These are phyloP conservation scores for Callimorpha dominula DNA, from an alignment of 2,888 invertebrate species.

Conservation along the genomic window DNA sequence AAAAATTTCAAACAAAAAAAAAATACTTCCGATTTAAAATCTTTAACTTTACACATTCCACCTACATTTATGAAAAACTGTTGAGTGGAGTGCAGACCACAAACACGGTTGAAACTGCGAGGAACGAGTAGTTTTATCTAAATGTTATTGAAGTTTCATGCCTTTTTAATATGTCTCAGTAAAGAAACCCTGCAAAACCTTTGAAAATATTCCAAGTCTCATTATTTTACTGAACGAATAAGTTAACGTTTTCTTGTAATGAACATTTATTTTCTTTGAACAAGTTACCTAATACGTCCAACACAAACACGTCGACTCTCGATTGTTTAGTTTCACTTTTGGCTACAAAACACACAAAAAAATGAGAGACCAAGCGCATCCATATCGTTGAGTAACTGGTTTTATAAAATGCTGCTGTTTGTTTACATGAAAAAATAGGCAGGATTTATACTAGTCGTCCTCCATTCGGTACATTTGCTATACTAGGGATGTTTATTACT, in stretches of 20 bases:
- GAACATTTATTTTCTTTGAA: conserved; percentile 11
- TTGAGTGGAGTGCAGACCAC: no score
- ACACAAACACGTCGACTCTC: conserved; percentile 40
- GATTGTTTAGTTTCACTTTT: conserved; percentile 65
- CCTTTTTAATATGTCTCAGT: background rate
- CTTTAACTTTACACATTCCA: no score
- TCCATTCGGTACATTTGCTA: background rate
- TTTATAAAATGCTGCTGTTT: conserved; percentile 45
- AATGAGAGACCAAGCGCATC: conserved; percentile 47
- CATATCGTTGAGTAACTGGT: conserved; percentile 46
- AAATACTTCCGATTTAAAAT: no score
- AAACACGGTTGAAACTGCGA: no score
- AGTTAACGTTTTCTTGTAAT: background rate
- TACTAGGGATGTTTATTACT: no score
- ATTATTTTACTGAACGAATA: background rate
- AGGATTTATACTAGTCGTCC: background rate
- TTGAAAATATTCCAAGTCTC: background rate
- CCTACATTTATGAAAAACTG: no score
- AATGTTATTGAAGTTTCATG: background rate
- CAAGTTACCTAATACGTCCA: conserved; percentile 40
- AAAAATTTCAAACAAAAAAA: no score
- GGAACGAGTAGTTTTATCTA: no score
- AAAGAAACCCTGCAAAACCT: background rate
- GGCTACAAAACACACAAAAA: conserved; percentile 49
- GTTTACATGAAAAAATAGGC: conserved; percentile 11